Base-by-base conservation (phyloP, 1,140 invertebrate genomes). In the Caenorhabditis latens region DNA sequence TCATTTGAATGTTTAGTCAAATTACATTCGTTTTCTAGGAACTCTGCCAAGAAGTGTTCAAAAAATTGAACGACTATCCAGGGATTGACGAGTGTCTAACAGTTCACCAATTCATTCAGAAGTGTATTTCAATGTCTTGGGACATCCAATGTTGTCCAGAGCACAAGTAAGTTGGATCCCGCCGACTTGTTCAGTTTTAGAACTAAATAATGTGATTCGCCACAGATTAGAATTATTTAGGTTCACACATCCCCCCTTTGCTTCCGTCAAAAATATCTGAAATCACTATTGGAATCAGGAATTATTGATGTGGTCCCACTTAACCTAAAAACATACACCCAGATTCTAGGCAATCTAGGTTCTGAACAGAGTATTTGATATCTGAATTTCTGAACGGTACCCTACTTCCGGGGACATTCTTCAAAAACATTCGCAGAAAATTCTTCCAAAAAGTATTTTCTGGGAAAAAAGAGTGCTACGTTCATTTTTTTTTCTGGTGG, bases 141-240 rank as follows among this genome's bases (percentile, higher is more conserved):
- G 71, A 79, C 14, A 79, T 79, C 6, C 71, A 79, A 48, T 79
- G 71, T 50, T 79, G 43, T 21, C 71, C 71, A 2, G 71, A 79
- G 9, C 71, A 53, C 11, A 79, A 53, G 71, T 79, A 11, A 79
- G 71, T 79, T 16, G 3, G 5, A 53, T 53, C 9, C 16, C 53
- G 46, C 9, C 46, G 4, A 16, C 4, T 21, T 58, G 14, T n/a
- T 21, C n/a, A 5, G 14, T 58, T 5, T 58, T 21, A n/a, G 3
- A 58, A 58, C 57, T 58, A 19, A 9, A 32, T 63, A 16, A n/a
- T 58, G 4, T 63, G 6, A 9, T 32, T 32, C 24, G n/a, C 32
- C 58, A 32, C 7, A 5, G 58, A 63, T 63, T n/a, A 32, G 58
- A 63, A 63, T 63, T 63, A 63, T 63, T 63, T 11, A 63, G 9